Base-by-base conservation (phyloP, 2,888 invertebrate genomes). In the Leistus spinibarbis region DNA sequence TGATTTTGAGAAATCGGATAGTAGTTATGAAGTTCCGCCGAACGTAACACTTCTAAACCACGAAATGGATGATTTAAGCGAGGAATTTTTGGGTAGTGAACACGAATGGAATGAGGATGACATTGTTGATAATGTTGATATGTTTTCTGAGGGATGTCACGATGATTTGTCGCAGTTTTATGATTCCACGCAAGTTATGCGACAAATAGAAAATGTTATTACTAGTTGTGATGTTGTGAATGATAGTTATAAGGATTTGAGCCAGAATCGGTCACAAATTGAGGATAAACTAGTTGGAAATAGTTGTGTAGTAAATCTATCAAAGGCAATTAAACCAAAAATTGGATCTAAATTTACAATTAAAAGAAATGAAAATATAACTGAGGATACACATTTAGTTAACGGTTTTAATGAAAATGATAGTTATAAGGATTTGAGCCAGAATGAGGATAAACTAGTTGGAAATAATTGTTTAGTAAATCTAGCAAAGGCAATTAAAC, bases 131-230 rank as follows among this genome's bases (percentile, higher is more conserved):
- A 5, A 54, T 3, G 54, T 54, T 16, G 54, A 54, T 54, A 17
- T 17, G 22, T 19, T 60, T 60, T 19, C 60, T 10, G 60, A 60
- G 20, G 60, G 20, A 20, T 60, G 60, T 19, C 60, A 19, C 74
- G 72, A 77, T 60, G 67, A 66, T 69, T 79, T 78, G 54, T 78
- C 81, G 22, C 82, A 83, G 72, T 78, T 83, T 70, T 82, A 82
- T 72, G 75, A 79, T 67, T 80, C 79, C 67, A 81, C 80, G 1
- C 82, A 83, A 80, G 77, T 80, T 16, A 76, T 81, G 17, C 79
- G 80, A 27, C 79, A 82, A 77, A 79, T 83, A 23, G 81, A 83
- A 57, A 68, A 77, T 54, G 78, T 72, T 23, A 77, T 79, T 20
- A 57, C 16, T 69, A 54, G 22, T 9, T 70, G 63, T 22, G 69